These are phyloP conservation scores for Hydraecia micacea DNA, from an alignment of 2,888 invertebrate species.

Conservation along the genomic window DNA sequence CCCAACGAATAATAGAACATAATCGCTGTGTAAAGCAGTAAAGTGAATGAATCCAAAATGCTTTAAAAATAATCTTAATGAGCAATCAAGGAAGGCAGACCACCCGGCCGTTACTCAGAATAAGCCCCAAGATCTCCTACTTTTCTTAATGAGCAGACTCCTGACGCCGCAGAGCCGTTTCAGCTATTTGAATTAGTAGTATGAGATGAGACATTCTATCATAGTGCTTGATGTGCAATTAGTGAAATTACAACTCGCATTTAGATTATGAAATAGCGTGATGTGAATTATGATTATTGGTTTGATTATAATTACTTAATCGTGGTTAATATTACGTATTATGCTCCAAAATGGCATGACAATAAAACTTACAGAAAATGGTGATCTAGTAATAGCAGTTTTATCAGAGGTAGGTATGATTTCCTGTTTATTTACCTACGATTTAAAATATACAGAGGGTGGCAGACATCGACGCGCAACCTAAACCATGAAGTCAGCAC, in stretches of 20 bases:
- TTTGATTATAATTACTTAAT: neutral
- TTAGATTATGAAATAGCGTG: neutral
- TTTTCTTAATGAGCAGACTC: conserved; percentile 62
- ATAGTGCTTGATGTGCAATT: conserved; percentile 31
- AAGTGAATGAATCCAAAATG: conserved; percentile 28
- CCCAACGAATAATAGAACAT: neutral
- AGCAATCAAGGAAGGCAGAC: conserved; percentile 47
- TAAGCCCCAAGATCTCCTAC: conserved; percentile 46
- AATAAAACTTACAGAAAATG: neutral
- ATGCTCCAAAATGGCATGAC: neutral
- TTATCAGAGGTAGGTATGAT: neutral
- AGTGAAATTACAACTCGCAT: conserved; percentile 29
- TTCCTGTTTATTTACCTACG: neutral
- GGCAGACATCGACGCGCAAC: neutral
- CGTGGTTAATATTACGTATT: neutral
- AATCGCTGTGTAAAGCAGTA: conserved; percentile 6
- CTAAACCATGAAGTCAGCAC: neutral
- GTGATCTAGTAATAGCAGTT: neutral
- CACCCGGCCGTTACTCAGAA: conserved; percentile 45
- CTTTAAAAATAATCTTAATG: conserved; percentile 55
- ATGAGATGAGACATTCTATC: conserved; percentile 39
- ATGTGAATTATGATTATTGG: conserved; percentile 8
- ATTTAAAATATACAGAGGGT: neutral
- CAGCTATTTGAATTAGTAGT: conserved; percentile 46
- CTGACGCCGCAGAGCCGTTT: conserved; percentile 24